These are phyloP conservation scores for Falco berigora DNA, from an alignment of 2,797 vertebrate species.

Conservation along the genomic window DNA sequence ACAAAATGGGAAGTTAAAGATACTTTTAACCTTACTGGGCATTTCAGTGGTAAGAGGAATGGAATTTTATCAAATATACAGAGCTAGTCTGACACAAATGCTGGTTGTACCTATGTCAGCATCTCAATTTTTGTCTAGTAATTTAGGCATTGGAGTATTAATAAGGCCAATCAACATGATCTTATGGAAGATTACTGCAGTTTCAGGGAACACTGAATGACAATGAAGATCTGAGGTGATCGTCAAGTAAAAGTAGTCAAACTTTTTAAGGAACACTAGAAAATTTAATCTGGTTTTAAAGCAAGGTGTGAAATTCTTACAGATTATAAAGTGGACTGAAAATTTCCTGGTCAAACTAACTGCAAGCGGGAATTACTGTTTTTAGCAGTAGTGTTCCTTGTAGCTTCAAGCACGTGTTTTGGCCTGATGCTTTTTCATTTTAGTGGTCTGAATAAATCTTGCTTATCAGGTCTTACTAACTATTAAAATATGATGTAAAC, in stretches of 20 bases:
- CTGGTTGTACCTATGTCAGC: neutral
- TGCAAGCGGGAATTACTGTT: neutral
- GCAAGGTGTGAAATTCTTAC: neutral
- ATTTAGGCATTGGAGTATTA: neutral
- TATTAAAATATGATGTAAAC: neutral
- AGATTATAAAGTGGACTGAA: neutral
- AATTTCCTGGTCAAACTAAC: neutral
- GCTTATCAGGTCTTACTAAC: neutral
- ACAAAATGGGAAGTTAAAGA: neutral
- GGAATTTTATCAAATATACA: neutral
- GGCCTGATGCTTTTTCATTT: neutral
- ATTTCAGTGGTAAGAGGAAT: neutral
- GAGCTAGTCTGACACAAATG: neutral
- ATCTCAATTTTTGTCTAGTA: neutral
- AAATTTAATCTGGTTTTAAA: neutral
- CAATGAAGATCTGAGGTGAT: neutral
- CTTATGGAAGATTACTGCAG: neutral
- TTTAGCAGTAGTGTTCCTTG: neutral
- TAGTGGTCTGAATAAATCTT: neutral
- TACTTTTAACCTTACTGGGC: too few species aligned
- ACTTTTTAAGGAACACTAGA: neutral
- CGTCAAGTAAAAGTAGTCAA: neutral
- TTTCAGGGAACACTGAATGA: too few species aligned
- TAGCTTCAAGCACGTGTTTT: neutral
- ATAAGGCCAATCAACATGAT: neutral